Conservation (phyloP, 2,797 vertebrate species). For the Forpus xanthops region DNA sequence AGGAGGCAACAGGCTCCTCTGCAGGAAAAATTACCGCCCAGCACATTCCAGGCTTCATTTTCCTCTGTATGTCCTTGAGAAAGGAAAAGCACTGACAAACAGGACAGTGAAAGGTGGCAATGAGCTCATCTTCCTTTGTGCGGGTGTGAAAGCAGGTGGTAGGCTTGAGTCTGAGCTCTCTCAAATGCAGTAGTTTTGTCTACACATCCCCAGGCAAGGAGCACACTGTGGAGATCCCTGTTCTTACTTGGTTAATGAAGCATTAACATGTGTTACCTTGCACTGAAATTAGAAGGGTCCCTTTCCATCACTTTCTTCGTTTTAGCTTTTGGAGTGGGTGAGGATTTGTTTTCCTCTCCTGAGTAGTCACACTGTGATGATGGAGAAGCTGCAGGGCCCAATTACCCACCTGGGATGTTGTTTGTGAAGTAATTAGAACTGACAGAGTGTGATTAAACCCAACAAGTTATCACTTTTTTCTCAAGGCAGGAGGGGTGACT, state of each 20-base stretch:
- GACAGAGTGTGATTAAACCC: slow-evolving; percentile 30
- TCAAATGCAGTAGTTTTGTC: neutral
- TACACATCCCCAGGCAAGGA: neutral
- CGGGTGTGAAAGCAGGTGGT: neutral
- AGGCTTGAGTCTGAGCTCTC: neutral
- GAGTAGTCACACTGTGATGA: neutral
- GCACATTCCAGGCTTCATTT: neutral
- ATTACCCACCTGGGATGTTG: neutral
- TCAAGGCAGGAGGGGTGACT: neutral
- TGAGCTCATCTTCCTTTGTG: neutral
- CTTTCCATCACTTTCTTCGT: neutral
- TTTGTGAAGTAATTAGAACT: slow-evolving; percentile 48
- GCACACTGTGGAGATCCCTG: neutral
- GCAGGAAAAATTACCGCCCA: neutral
- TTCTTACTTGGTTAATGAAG: neutral
- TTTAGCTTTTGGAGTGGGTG: neutral
- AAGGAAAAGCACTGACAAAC: neutral
- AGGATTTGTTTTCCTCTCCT: neutral
- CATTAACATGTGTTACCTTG: neutral
- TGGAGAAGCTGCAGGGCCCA: neutral
- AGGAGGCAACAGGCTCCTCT: neutral
- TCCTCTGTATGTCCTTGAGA: neutral
- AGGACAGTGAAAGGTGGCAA: neutral
- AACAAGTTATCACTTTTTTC: slow-evolving; percentile 24
- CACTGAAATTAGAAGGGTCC: neutral